Evolutionary conservation across 1,140 invertebrate species (phyloP).

Genomic region (Acyrthosiphon pisum): DNA sequence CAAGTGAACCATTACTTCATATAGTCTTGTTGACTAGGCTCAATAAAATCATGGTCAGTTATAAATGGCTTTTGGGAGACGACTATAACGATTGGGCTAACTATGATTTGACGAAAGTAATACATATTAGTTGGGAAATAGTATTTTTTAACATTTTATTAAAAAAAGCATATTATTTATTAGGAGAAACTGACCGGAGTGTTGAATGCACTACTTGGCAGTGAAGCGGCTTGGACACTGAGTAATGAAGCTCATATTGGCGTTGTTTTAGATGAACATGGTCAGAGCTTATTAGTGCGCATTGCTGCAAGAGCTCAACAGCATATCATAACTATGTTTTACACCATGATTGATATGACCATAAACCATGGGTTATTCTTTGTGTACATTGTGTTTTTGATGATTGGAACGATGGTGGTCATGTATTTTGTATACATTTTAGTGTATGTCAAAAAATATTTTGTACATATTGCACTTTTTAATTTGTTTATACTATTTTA

Average conservation of each 20-base stretch:
- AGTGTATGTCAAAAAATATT: slow-evolving; percentile 52
- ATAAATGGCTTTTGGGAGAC: slow-evolving; percentile 78
- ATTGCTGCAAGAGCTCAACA: slow-evolving; percentile 75
- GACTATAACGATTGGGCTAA: slow-evolving; percentile 57
- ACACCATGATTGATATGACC: slow-evolving; percentile 77
- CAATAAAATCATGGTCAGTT: slow-evolving; percentile 83
- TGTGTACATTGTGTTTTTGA: slow-evolving; percentile 80
- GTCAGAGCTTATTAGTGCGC: slow-evolving; percentile 65
- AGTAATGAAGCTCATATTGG: slow-evolving; percentile 73
- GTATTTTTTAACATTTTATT: background rate
- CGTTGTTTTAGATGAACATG: slow-evolving; percentile 67
- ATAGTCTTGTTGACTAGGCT: slow-evolving; percentile 90
- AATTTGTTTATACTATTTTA: slow-evolving; percentile 46
- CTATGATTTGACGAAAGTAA: slow-evolving; percentile 61
- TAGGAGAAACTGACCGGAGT: slow-evolving; percentile 43
- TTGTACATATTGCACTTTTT: background rate
- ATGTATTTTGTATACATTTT: slow-evolving; percentile 76
- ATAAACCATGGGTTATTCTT: slow-evolving; percentile 83
- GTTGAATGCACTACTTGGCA: slow-evolving; percentile 39
- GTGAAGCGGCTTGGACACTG: slow-evolving; percentile 63
- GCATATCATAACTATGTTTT: slow-evolving; percentile 73
- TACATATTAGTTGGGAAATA: background rate
- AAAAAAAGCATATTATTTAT: slow-evolving; percentile 11
- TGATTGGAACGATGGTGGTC: slow-evolving; percentile 79
- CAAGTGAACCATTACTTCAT: slow-evolving; percentile 71